Percentiles rank a stretch among this genome's conserved stretches.
These are phyloP conservation scores for Mechanitis mazaeus DNA, from an alignment of 2,888 invertebrate genomes.

Conservation along the genomic window DNA sequence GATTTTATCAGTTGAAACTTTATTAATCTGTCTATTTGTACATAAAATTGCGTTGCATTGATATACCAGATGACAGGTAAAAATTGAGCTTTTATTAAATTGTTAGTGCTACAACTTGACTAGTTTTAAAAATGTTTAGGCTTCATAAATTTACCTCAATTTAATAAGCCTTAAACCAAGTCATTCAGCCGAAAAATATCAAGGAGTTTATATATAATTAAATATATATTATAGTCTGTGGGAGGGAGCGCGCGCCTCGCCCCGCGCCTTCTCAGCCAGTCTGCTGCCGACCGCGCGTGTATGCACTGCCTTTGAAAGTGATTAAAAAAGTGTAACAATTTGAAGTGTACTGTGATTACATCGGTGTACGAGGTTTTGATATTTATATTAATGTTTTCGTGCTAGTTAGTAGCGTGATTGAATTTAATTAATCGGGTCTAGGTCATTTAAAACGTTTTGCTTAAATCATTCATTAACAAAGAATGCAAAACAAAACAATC, in stretches of 20 bases:
- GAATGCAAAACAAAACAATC: conserved; percentile 7
- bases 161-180: too few relatives aligned
- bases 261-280: conserved; percentile 22
- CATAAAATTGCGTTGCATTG: too few relatives aligned
- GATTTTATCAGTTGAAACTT: too few relatives aligned
- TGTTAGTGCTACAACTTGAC: too few relatives aligned
- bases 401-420: conserved; percentile 21
- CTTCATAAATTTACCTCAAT: too few relatives aligned
- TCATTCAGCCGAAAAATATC: conserved; percentile 13
- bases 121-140: too few relatives aligned
- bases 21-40: too few relatives aligned
- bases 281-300: conserved; percentile 26
- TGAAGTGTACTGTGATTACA: conserved; percentile 11
- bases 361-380: conserved; percentile 21
- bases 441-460: conserved; percentile 22
- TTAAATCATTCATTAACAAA: conserved; percentile 12
- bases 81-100: too few relatives aligned
- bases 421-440: conserved; percentile 20
- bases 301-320: conserved; percentile 13
- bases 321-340: conserved; percentile 14
- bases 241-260: conserved; percentile 18
- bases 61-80: too few relatives aligned
- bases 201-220: conserved; percentile 25
- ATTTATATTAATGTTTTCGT: conserved; percentile 19
- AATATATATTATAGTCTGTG: conserved; percentile 16